These are phyloP conservation scores for Strongylocentrotus purpuratus DNA, from an alignment of 35 echinoderm and acorn worm species.

Conservation along the genomic window DNA sequence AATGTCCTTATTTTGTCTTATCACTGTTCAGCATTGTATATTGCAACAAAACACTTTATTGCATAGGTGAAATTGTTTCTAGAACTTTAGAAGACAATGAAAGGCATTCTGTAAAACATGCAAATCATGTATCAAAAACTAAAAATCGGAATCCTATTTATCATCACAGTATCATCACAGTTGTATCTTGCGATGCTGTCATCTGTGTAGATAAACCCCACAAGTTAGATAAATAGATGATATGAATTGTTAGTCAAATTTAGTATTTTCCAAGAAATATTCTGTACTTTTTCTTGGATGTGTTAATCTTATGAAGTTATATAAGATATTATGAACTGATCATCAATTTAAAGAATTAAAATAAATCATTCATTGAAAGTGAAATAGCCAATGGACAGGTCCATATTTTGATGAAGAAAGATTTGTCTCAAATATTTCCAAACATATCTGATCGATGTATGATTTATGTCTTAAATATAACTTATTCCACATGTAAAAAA, in stretches of 20 bases:
- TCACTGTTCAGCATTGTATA: not conserved
- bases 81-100: not conserved
- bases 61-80: not conserved
- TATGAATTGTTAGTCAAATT: not conserved
- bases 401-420: not conserved
- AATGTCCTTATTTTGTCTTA: not conserved
- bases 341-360: no score
- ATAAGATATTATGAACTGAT: no score
- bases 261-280: not conserved
- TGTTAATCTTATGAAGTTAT: not conserved
- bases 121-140: not conserved
- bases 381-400: not conserved
- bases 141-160: not conserved
- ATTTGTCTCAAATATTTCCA: no score
- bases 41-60: constrained; percentile 16
- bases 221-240: not conserved
- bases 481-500: no score
- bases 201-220: not conserved
- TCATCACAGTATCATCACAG: not conserved
- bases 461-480: no score
- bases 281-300: not conserved
- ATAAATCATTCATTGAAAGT: not conserved
- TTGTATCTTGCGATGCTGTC: not conserved
- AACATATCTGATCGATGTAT: not conserved
- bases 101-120: not conserved